Base-by-base conservation (phyloP, 2,888 invertebrate species). In the Synergus japonicus region DNA sequence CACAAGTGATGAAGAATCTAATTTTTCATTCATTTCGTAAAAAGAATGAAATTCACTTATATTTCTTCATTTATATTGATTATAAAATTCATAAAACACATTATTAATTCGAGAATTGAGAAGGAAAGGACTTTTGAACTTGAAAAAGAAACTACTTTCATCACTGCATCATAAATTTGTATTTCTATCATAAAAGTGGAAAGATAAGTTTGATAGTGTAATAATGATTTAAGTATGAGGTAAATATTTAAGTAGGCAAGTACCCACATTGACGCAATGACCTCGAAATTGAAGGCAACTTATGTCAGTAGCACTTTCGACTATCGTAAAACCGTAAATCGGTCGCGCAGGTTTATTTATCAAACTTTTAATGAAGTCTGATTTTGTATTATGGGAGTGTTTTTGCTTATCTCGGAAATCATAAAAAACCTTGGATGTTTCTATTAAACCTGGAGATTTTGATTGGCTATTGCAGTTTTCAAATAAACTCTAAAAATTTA, bases 261-360 rank as follows among this genome's bases (percentile, higher is more conserved):
- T 54, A 60, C 22, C 22, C 12, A 22, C 22, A 49, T 73, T 49
- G 37, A 73, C 15, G 29, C 3, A 49, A 9, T 73, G 69, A 73
- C 69, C 69, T 54, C 37, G 69, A 15, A 67, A 49, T 49, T 73
- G 37, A 18, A 29, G 49, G 29, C 49, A 73, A 73, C 49, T 37
- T 49, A 29, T 73, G 54, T 54, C 69, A 73, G 46, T 73, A 37
- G n/a, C 69, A 73, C 49, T 49, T 73, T 49, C 49, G 49, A n/a
- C 49, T 73, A 73, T 73, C 54, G 37, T 49, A 73, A 73, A 73
- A 73, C 10, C 12, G n/a, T 73, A 37, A 69, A 46, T 67, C 44
- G 67, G 67, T 67, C 67, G 18, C 7, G 7, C 22, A 73, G 73
- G 54, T 54, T 73, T 73, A 73, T 73, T 73, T 73, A 73, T 73